Percentiles rank a stretch among this genome's conserved stretches.
Conservation (phyloP, 2,113 vertebrate species). For the Fregetta grallaria region DNA sequence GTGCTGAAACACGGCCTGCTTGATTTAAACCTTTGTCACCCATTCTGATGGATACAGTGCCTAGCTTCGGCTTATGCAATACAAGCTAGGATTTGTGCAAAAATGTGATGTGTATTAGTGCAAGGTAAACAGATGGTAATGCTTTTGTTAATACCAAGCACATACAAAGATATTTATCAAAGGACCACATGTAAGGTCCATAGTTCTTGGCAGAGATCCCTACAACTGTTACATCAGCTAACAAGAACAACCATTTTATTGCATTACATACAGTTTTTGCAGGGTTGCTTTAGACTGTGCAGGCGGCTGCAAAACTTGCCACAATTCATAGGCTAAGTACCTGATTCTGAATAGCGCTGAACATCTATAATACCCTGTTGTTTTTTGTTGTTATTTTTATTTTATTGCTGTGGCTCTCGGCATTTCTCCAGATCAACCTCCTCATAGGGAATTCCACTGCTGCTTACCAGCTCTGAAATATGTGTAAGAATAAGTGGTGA, state of each 20-base stretch:
- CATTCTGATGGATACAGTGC: constrained; percentile 48
- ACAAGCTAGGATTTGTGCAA: constrained; percentile 57
- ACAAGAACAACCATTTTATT: constrained; percentile 56
- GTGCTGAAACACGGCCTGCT: constrained; percentile 59
- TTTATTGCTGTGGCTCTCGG: background rate
- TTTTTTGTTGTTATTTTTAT: constrained; percentile 36
- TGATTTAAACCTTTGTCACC: constrained; percentile 68
- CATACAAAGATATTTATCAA: constrained; percentile 63
- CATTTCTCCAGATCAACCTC: background rate
- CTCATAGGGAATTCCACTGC: constrained; percentile 12
- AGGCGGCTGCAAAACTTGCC: background rate
- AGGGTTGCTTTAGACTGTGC: background rate
- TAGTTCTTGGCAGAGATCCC: constrained; percentile 50
- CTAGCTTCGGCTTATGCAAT: constrained; percentile 10
- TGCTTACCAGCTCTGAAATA: constrained; percentile 6
- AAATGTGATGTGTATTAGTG: constrained; percentile 56
- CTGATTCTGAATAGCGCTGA: background rate
- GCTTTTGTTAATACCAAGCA: constrained; percentile 61
- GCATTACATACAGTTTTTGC: constrained; percentile 23
- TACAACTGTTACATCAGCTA: constrained; percentile 8
- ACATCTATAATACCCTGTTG: background rate
- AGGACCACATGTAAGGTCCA: constrained; percentile 57
- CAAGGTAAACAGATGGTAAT: constrained; percentile 71
- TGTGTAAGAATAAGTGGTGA: background rate
- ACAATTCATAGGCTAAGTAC: background rate